phyloP scores from a whole-genome alignment of 2,888 invertebrate species.

The Dryadula phaetusa region DNA sequence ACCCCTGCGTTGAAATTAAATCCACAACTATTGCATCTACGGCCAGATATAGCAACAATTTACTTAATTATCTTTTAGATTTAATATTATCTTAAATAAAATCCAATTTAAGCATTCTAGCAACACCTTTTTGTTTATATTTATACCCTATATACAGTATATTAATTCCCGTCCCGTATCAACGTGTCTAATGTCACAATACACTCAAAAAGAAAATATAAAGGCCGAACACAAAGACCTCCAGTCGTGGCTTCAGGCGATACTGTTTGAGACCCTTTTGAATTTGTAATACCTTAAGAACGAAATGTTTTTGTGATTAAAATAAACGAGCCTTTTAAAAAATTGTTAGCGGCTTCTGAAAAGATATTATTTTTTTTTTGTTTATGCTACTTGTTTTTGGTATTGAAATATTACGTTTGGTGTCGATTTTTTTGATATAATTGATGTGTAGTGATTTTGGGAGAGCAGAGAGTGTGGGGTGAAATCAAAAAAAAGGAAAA shows the following conservation, averaged over 20 bases:
- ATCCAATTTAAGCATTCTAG: too few relatives aligned
- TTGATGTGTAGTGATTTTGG: too few relatives aligned
- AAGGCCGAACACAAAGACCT: constrained; percentile 22
- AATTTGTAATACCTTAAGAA: constrained; percentile 30
- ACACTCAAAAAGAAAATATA: constrained; percentile 24
- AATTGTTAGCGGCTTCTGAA: constrained; percentile 23
- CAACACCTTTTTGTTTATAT: neutral
- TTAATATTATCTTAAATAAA: too few relatives aligned
- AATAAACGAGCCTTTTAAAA: constrained; percentile 26
- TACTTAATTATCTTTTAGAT: too few relatives aligned
- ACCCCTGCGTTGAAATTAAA: too few relatives aligned
- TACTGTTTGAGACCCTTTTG: constrained; percentile 19
- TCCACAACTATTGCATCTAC: too few relatives aligned
- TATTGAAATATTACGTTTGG: neutral
- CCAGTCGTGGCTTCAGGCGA: constrained; percentile 21
- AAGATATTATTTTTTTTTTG: constrained; percentile 6
- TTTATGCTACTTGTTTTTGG: neutral
- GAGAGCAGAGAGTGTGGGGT: too few relatives aligned
- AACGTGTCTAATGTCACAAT: constrained; percentile 24
- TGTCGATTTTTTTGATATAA: neutral
- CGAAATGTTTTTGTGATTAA: constrained; percentile 29
- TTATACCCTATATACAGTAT: neutral
- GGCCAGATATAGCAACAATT: too few relatives aligned
- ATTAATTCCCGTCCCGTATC: constrained; percentile 3
- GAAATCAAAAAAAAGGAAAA: too few relatives aligned